phyloP scores from a whole-genome alignment of 2,888 invertebrate genomes.

The Cosmia trapezina region DNA sequence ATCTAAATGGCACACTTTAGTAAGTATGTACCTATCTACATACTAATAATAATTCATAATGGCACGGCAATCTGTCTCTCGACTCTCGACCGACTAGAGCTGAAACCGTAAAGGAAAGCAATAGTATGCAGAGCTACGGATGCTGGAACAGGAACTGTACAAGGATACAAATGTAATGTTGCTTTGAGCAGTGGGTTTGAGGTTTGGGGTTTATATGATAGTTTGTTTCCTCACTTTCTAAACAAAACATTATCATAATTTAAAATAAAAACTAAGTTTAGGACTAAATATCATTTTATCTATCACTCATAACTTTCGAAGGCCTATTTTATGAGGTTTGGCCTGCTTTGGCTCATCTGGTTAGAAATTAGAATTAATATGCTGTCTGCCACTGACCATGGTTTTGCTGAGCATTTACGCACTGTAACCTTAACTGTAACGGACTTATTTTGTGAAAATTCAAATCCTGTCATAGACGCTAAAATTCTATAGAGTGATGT shows the following conservation, averaged over 20 bases:
- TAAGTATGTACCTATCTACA: no score
- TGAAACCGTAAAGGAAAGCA: not conserved
- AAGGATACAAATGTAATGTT: not conserved
- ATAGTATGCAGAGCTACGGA: no score
- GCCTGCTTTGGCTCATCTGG: not conserved
- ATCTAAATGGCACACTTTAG: no score
- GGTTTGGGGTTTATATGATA: not conserved
- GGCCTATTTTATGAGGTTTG: not conserved
- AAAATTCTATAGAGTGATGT: conserved; percentile 80
- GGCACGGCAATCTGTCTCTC: not conserved
- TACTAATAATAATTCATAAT: not conserved
- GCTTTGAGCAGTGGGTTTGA: no score
- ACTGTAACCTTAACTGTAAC: conserved; percentile 61
- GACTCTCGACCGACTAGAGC: not conserved
- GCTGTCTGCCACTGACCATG: not conserved
- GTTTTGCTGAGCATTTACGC: not conserved
- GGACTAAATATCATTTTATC: not conserved
- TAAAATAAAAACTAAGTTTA: not conserved
- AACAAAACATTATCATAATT: not conserved
- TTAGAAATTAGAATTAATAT: not conserved
- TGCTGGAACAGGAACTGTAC: no score
- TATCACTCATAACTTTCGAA: not conserved
- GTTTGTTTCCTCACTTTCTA: no score
- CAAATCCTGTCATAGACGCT: conserved; percentile 82
- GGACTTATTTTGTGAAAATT: conserved; percentile 76